Base-by-base conservation (phyloP, 2,888 invertebrate genomes). In the Leucania comma region DNA sequence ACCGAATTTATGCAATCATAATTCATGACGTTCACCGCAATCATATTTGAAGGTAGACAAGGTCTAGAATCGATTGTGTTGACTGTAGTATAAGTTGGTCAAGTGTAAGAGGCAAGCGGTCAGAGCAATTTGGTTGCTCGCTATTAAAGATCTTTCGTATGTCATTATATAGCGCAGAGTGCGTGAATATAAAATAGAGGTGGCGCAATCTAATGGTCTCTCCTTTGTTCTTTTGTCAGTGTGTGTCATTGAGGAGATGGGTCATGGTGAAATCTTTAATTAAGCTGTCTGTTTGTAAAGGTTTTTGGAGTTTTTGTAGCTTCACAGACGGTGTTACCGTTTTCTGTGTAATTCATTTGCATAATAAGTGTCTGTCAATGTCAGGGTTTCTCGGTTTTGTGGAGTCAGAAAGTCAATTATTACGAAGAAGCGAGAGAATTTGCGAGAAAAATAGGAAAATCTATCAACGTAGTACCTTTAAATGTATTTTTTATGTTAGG, bases 191-290 rank as follows among this genome's bases (percentile, higher is more conserved):
- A 83, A 75, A 83, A 80, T 84, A 67, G 79, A 78, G 78, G 77
- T 94, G 94, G 92, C 87, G 93, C 88, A 95, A 94, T 85, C 83
- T 93, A 94, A 94, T 93, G 90, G 91, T 81, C 72, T 85, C 66
- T 87, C 91, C 42, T 94, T 95, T 94, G 94, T 95, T 95, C 94
- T 94, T 95, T 83, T 89, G 89, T 93, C 91, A 90, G 91, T 89
- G 89, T 90, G 90, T 94, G 94, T 93, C 94, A 93, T 93, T 93
- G 93, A 92, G 81, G 85, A 90, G 94, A 93, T 91, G 93, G 93
- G 92, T 93, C 93, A 93, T 87, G 94, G 93, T 90, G 91, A 94
- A 91, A 93, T 90, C 89, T 88, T 85, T 86, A 83, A 85, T 84
- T 85, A 85, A 86, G 78, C 51, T 81, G 81, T 84, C 84, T 80